Base-by-base conservation (phyloP, 64 coral and sea anemone genomes). In the Orbicella faveolata region DNA sequence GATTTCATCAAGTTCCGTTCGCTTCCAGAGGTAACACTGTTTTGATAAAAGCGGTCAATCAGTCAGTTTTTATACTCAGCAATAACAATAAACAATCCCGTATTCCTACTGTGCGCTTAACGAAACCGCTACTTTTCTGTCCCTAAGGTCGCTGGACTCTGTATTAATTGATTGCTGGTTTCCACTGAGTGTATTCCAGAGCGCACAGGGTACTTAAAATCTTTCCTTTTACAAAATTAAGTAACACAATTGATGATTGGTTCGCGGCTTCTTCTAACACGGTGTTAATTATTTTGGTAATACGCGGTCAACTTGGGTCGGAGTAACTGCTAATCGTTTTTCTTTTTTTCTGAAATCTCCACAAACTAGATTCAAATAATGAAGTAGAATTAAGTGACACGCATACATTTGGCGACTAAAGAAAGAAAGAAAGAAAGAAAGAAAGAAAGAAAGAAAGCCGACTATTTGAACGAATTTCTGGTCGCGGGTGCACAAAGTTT, bases 231-330 rank as follows among this genome's bases (percentile, higher is more conserved):
- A 59, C 51, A 92, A 87, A 92, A 76, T 87, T 92, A 65, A 73
- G 61, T 44, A 52, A 92, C 26, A 44, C 63, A 70, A 77, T 54
- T 73, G 41, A 36, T 92, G 90, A 92, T 92, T 92, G 90, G 90
- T 68, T 87, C 75, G 90, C 90, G 90, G 90, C 75, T 75, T 80
- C 90, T 87, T 92, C 83, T 92, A 74, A 80, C 76, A 87, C 83
- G 36, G 39, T 82, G 83, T 39, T 92, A 92, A 92, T 92, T 92
- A 82, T 87, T 78, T 87, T 73, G 85, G 90, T 83, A 92, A 92
- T 92, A 87, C 41, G 83, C 82, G 80, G 90, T 84, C 83, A 92
- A 68, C 55, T 92, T 52, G 74, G 83, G 61, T 72, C 82, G 63
- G 64, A 52, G 63, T 25, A 52, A 44, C 63, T 52, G 14, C 48